Evolutionary conservation across 2,797 vertebrate species (phyloP).

Genomic region (Erpetoichthys calabaricus): DNA sequence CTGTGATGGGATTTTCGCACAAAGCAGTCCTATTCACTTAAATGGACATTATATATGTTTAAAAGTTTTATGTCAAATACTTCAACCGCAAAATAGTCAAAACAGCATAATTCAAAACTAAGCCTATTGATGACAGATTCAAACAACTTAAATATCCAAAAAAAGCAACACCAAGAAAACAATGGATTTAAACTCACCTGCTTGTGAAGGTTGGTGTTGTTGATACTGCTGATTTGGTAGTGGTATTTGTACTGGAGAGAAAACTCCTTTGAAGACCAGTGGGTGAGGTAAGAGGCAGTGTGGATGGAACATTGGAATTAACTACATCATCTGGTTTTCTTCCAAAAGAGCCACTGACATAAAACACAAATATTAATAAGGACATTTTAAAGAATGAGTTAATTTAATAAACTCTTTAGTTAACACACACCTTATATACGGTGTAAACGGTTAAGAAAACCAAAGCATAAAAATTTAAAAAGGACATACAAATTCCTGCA

Average conservation of each 20-base stretch:
- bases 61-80: no score
- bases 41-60: no score
- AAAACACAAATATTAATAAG: not conserved
- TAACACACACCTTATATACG: not conserved
- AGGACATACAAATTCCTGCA: no score
- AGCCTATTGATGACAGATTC: no score
- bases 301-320: constrained; percentile 66
- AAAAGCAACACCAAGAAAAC: no score
- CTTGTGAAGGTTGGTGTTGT: constrained; percentile 74
- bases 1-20: no score
- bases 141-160: no score
- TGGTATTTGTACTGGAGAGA: constrained; percentile 63
- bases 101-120: no score
- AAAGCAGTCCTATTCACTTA: no score
- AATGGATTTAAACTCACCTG: constrained; percentile 50
- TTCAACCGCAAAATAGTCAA: no score
- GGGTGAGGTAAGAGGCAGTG: constrained; percentile 44
- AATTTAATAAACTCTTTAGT: not conserved
- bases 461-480: no score
- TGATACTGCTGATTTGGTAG: constrained; percentile 57
- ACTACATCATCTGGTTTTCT: constrained; percentile 79
- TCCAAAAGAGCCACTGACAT: constrained; percentile 77
- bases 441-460: no score
- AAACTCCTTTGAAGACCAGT: constrained; percentile 72
- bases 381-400: constrained; percentile 9